Evolutionary conservation across 1,140 invertebrate genomes (phyloP), one percentile per base, ranked within the genome.

Genomic region (Sweltsa coloradensis): DNA sequence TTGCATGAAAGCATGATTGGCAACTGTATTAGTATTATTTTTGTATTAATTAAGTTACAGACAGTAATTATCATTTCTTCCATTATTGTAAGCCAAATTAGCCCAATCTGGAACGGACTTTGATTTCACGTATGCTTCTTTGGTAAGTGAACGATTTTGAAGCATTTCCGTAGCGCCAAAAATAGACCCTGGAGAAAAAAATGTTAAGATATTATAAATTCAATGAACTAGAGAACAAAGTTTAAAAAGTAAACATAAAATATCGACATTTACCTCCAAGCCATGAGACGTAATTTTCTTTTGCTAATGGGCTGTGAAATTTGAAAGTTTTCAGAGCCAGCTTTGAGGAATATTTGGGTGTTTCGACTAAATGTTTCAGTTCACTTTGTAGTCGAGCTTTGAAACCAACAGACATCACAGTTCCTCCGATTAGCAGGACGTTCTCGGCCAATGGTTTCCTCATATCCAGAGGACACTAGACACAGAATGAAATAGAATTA

Each of bases 201-300:
- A 57, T 44, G 51, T 34, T 51, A 18, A 45, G 16, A 41, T 34
- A 26, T 23, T 16, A 34, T 36, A 36, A 31, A 51, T 49, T 42
- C 23, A 13, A 51, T 41, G 47, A 42, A 37, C 45, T 45, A 41
- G 16, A 37, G 14, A 23, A 37, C 18, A 46, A 26, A 41, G 16
- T 19, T n/a, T 27, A 66, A 65, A 63, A n/a, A 41, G 21, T 40
- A 53, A 42, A 26, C 41, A 4, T 18, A 23, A 5, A 37, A 37
- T 39, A 16, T 52, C 31, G 37, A n/a, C 6, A 37, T 41, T 61
- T 67, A 80, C 78, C 84, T 60, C 89, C 88, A 9, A 91, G 64
- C 89, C 89, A 93, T 22, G 79, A 74, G 5, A 81, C 77, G 60
- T 83, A 92, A 68, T 94, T 94, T 42, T 84, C 78, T 60, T 87